Evolutionary conservation across 2,113 vertebrate species (phyloP), one percentile per base, ranked within the genome.

Genomic region (Apodemus sylvaticus): DNA sequence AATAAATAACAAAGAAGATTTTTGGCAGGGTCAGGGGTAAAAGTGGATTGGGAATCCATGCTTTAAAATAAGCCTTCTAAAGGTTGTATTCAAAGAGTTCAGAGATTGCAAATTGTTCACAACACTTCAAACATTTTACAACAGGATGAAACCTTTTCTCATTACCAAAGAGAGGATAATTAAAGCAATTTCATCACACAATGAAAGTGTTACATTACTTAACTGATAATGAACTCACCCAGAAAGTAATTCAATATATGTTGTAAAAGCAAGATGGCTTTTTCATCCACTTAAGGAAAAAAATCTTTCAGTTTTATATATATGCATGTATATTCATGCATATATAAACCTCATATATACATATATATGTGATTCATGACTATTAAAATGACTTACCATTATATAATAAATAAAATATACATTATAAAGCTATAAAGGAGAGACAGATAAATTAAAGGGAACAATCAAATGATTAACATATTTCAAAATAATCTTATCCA

Each of bases 201-300:
- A 91, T 97, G 95, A 93, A 96, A 95, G 73, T 81, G 26, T 94
- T 94, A 93, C 88, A 92, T 96, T 94, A 95, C 76, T 95, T 60
- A 97, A 97, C 96, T 97, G 95, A 66, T 97, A 97, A 97, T 97
- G 94, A 96, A 91, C 29, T 95, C 95, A 97, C 36, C 53, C 39
- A 88, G n/a, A 90, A 90, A 96, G 90, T 93, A 93, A 96, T 94
- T 96, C 81, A 60, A 60, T 82, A 42, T 78, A 76, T 45, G 89
- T 53, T 93, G 60, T 94, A 39, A 93, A 96, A 91, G n/a, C 51
- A 93, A 92, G 60, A 92, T 86, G 42, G 17, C 79, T 91, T 39
- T 82, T 70, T 71, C 10, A 3, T 90, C 22, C 17, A 16, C 58
- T 81, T 90, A 90, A 39, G 85, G 62, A 96, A 88, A 82, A 55